phyloP scores from a whole-genome alignment of 2,888 invertebrate species.

The Morpho helenor region DNA sequence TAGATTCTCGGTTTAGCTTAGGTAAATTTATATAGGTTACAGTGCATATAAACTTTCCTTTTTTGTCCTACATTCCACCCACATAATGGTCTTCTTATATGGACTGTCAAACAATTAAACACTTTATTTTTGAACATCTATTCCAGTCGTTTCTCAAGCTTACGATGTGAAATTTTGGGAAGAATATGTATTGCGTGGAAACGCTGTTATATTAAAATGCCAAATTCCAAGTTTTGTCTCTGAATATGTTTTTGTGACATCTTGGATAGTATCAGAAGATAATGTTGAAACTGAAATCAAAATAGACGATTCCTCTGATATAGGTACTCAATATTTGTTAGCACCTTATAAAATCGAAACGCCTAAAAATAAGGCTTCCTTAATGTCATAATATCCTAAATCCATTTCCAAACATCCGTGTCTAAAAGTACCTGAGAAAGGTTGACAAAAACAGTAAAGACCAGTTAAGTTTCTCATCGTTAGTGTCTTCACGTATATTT shows the following conservation, averaged over 20 bases:
- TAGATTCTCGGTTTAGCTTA: slow-evolving; percentile 62
- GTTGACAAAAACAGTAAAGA: neutral
- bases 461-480: neutral
- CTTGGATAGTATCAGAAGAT: slow-evolving; percentile 91
- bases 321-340: neutral
- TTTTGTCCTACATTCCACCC: slow-evolving; percentile 14
- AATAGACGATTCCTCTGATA: slow-evolving; percentile 44
- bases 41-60: slow-evolving; percentile 11
- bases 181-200: slow-evolving; percentile 93
- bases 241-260: slow-evolving; percentile 91
- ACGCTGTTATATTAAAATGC: slow-evolving; percentile 94
- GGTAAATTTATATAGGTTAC: slow-evolving; percentile 40
- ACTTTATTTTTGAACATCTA: slow-evolving; percentile 15
- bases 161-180: slow-evolving; percentile 96
- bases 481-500: slow-evolving; percentile 10
- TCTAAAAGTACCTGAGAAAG: too few species aligned
- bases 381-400: too few species aligned
- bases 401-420: neutral
- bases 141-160: slow-evolving; percentile 93
- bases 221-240: slow-evolving; percentile 96
- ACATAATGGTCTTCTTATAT: too few species aligned
- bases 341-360: neutral
- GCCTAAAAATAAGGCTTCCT: too few species aligned
- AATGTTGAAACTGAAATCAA: slow-evolving; percentile 65
- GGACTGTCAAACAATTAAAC: too few species aligned